Evolutionary conservation across 2,888 invertebrate species (phyloP), one percentile per base, ranked within the genome.

Genomic region (Cyrtodaria siliqua): DNA sequence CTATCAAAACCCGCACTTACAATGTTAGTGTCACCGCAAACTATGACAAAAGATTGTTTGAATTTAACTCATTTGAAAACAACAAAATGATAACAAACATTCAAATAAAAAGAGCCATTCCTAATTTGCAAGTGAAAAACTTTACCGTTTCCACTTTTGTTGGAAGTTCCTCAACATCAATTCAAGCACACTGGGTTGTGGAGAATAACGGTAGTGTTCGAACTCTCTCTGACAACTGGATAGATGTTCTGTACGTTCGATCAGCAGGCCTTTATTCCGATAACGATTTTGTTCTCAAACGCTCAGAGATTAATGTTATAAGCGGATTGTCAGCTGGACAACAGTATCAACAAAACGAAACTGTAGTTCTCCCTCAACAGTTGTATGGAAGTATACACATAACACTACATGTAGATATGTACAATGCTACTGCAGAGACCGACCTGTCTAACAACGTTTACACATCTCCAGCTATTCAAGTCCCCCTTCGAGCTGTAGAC

Each of bases 1-100:
- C 33, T 47, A 12, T 77, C 12, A 44, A 27, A 16, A 50, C 71
- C 6, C 73, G 67, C 9, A n/a, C 40, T 26, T 73, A 70, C 27
- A 63, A 53, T 47, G 1, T 78, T 9, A 53, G 47, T 18, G 4
- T 73, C 4, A 3, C 12, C 4, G 29, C 42, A 1, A 67, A 73
- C 42, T 52, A 62, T 23, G 9, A 40, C 3, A 27, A 49, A 4
- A 20, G 49, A 2, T 24, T 73, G 20, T 73, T 62, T 57, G 73
- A 73, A 44, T 50, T 33, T 40, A 6, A 52, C n/a, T 33, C 38
- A 2, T 29, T 40, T 4, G 24, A 23, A 9, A 73, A 73, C 24
- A 73, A 73, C 23, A 12, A 27, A 24, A n/a, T 9, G 9, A 40
- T 14, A 14, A 20, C 3, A 29, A 33, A 33, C 4, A 33, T 33